Evolutionary conservation across 2,888 invertebrate genomes (phyloP).

Genomic region (Polia nebulosa): DNA sequence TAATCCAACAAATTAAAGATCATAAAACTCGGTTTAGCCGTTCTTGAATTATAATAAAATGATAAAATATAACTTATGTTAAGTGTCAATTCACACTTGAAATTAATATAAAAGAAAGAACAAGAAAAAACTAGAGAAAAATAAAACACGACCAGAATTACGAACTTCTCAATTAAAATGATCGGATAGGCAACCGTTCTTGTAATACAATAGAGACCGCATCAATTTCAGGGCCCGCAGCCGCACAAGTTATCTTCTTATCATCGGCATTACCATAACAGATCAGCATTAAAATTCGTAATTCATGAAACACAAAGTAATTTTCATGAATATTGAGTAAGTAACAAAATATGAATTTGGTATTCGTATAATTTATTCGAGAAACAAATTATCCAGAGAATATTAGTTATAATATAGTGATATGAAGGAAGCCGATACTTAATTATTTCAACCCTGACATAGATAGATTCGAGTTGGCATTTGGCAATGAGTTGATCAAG

Average conservation of each 20-base stretch:
- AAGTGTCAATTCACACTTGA: background rate
- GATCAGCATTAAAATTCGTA: constrained; percentile 52
- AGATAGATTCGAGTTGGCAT: constrained; percentile 45
- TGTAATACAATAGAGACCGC: constrained; percentile 30
- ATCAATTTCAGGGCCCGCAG: constrained; percentile 36
- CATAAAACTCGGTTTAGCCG: too few species aligned
- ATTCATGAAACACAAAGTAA: constrained; percentile 54
- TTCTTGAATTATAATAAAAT: too few species aligned
- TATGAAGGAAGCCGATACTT: constrained; percentile 28
- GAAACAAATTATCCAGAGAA: constrained; percentile 25
- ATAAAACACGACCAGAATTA: constrained; percentile 22
- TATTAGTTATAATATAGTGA: constrained; percentile 14
- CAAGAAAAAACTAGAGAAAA: background rate
- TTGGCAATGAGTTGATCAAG: constrained; percentile 57
- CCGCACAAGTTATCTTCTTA: constrained; percentile 46
- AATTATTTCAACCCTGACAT: constrained; percentile 57
- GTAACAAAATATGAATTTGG: constrained; percentile 39
- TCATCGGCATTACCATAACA: constrained; percentile 59
- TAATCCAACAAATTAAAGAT: too few species aligned
- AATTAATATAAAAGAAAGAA: background rate
- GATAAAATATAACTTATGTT: too few species aligned
- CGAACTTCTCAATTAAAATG: constrained; percentile 44
- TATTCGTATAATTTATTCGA: constrained; percentile 34
- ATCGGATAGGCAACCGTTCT: constrained; percentile 29
- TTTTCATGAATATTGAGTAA: constrained; percentile 57